Base-by-base conservation (phyloP, 2,888 invertebrate species). In the Eutolmus rufibarbis region DNA sequence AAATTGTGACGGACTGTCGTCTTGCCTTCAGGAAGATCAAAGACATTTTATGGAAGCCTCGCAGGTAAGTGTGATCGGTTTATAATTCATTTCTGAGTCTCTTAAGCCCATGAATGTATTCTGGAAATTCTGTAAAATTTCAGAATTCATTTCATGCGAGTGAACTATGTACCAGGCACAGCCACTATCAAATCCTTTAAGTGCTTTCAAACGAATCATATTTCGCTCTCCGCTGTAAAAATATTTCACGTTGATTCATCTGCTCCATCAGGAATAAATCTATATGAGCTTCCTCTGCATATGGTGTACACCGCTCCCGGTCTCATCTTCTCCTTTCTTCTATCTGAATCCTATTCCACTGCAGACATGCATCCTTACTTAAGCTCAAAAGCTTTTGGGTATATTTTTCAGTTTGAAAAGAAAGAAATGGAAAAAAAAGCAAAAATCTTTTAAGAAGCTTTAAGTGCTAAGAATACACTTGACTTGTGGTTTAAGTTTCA, bases 381-480 rank as follows among this genome's bases (percentile, higher is more conserved):
- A 46, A 81, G 56, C 81, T 81, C 51, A 81, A 81, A 81, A 56
- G 51, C 56, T 81, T 34, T 34, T 46, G 51, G 56, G 23, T 56
- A 40, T 76, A 51, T 56, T 81, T 81, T 81, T 81, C 56, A 23
- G 81, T 56, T 81, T n/a, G n/a, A 28, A 56, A 66, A 66, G 46
- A 46, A 56, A 19, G 56, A 46, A 81, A 7, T 56, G 81, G 34
- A 34, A 81, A 81, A 31, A n/a, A 31, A 43, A 66, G 66, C 66
- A 81, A 81, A 56, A 81, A 51, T 81, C 81, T 81, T 23, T 56
- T 81, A 81, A 81, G 81, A 46, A 81, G 81, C 81, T 81, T 81
- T 81, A 81, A 81, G 81, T 81, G 81, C 81, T 81, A 81, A 81
- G 81, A 81, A 81, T 81, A 81, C 81, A 43, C 81, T 81, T 81